Conservation (phyloP, 2,113 vertebrate genomes). For the Triplophysa rosa region DNA sequence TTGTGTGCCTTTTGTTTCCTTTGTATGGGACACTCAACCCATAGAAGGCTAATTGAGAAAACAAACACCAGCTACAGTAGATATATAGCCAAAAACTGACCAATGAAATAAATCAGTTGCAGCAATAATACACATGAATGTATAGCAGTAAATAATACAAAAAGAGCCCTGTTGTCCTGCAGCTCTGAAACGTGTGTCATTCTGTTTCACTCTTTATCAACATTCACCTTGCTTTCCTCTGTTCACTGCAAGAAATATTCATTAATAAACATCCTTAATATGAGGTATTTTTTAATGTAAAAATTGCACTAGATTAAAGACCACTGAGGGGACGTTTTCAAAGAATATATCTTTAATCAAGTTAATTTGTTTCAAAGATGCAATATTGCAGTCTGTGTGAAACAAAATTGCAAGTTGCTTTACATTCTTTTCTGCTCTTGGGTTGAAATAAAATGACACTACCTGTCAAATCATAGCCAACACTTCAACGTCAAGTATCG, state of each 20-base stretch:
- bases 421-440: too few species aligned
- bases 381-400: too few species aligned
- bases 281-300: background rate
- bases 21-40: conserved; percentile 36
- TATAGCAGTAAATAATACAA: conserved; percentile 23
- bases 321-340: background rate
- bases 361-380: too few species aligned
- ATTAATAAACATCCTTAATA: background rate
- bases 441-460: too few species aligned
- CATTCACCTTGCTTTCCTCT: too few species aligned
- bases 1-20: conserved; percentile 53
- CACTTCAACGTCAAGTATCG: too few species aligned
- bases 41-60: conserved; percentile 53
- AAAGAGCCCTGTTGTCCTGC: conserved; percentile 24
- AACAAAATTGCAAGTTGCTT: too few species aligned
- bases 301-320: background rate
- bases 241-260: background rate
- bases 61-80: background rate
- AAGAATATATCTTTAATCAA: too few species aligned
- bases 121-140: conserved; percentile 56
- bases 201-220: too few species aligned
- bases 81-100: background rate
- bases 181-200: background rate
- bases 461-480: too few species aligned
- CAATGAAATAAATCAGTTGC: conserved; percentile 25